Evolutionary conservation across 2,113 vertebrate genomes (phyloP), one percentile per base, ranked within the genome.

Genomic region (Gobiocypris rarus): DNA sequence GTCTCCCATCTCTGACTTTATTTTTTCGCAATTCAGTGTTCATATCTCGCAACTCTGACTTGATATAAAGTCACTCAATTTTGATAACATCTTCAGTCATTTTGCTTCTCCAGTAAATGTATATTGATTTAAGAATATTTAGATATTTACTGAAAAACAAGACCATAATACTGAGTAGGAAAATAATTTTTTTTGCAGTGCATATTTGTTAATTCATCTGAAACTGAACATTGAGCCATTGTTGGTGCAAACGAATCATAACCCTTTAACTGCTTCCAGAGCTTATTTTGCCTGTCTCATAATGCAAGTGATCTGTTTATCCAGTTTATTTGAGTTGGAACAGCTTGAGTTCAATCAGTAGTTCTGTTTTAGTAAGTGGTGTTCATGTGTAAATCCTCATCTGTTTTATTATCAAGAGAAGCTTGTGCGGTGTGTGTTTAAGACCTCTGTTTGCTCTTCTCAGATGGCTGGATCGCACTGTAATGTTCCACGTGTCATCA

Each of bases 401-500:
- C 22, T 15, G 70, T 73, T 67, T 67, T 19, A 31, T 67, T 38
- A 38, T 67, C 31, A 9, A 10, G 31, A 67, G 19, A 54, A 5
- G 52, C 52, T 54, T 54, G 6, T 54, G 52, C 2, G 10, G 52
- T 19, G 17, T 54, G 52, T 54, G 50, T 54, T 17, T 34, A 19
- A 34, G 31, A 65, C 38, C 31, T 38, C 13, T 78, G 45, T 63
- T 67, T 83, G n/a, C 81, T 89, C 17, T 84, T 75, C 80, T 67
- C 87, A 93, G 92, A 86, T 13, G 0, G 13, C 81, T 0, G 89
- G 88, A 1, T 90, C 89, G 24, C 67, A 63, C 71, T 95, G 94
- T 65, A 61, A 2, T 5, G 83, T 90, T 28, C 92, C 91, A 78
- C 86, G 13, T 3, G 34, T 58, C 26, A 67, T 77, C 45, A 5